Conservation (phyloP, 2,113 vertebrate genomes). For the Lepidiolamprologus cunningtoni region DNA sequence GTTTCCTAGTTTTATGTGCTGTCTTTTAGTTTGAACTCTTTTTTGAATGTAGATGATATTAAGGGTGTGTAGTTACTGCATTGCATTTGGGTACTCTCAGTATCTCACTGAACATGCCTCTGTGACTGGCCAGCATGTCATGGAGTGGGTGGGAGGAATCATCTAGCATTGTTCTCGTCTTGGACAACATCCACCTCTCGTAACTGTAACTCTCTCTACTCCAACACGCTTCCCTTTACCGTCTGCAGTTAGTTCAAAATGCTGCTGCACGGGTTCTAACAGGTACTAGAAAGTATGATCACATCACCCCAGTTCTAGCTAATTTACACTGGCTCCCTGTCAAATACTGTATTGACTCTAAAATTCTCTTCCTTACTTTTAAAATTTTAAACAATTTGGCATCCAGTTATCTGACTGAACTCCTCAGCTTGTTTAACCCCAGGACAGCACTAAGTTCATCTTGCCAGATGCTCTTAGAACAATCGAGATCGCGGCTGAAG, state of each 20-base stretch:
- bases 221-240: accelerated
- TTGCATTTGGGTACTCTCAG: neutral
- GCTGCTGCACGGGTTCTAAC: accelerated
- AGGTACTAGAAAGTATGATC: neutral
- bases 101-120: neutral
- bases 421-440: accelerated
- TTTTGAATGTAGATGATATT: neutral
- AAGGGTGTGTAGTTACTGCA: neutral
- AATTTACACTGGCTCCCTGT: neutral
- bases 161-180: neutral
- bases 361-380: neutral
- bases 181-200: neutral
- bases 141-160: neutral
- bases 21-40: neutral
- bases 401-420: neutral
- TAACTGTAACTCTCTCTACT: neutral
- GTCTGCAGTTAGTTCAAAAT: neutral
- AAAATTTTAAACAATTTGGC: neutral
- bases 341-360: neutral
- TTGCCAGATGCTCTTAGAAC: neutral
- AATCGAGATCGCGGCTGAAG: accelerated
- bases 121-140: neutral
- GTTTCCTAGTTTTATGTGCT: neutral
- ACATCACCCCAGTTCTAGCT: neutral
- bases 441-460: accelerated